A percentile compares a stretch with the other conserved stretches of the same genome.
Conservation (phyloP, 2,113 vertebrate species). For the Anarrhichthys ocellatus region DNA sequence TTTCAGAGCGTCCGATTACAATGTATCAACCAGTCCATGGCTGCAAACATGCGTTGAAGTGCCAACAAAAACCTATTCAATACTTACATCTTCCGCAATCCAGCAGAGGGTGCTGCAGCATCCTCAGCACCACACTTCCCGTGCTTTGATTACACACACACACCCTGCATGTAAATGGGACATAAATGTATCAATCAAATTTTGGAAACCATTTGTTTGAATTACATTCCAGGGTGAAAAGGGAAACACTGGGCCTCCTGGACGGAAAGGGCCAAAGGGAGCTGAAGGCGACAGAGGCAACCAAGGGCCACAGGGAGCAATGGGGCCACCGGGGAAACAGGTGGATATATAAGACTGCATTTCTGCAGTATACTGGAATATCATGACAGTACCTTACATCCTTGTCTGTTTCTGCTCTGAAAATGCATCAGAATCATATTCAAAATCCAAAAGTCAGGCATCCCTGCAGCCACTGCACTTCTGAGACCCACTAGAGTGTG, state of each 20-base stretch:
- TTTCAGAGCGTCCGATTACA: neutral
- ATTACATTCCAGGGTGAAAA: slow-evolving; percentile 75
- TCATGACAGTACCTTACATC: too few relatives aligned
- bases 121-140: neutral
- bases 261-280: slow-evolving; percentile 73
- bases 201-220: neutral
- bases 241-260: slow-evolving; percentile 69
- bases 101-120: neutral
- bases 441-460: neutral
- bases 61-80: neutral
- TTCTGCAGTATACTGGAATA: neutral
- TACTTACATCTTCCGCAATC: neutral
- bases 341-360: slow-evolving; percentile 42
- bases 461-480: neutral
- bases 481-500: neutral
- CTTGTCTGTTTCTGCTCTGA: neutral
- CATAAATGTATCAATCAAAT: neutral
- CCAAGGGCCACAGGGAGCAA: slow-evolving; percentile 67
- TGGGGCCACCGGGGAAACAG: slow-evolving; percentile 72
- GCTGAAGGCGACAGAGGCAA: slow-evolving; percentile 69
- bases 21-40: neutral
- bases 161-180: neutral
- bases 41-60: neutral
- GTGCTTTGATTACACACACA: neutral
- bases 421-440: neutral